These are phyloP conservation scores for Phycodurus eques DNA, from an alignment of 2,113 vertebrate species.

Conservation along the genomic window DNA sequence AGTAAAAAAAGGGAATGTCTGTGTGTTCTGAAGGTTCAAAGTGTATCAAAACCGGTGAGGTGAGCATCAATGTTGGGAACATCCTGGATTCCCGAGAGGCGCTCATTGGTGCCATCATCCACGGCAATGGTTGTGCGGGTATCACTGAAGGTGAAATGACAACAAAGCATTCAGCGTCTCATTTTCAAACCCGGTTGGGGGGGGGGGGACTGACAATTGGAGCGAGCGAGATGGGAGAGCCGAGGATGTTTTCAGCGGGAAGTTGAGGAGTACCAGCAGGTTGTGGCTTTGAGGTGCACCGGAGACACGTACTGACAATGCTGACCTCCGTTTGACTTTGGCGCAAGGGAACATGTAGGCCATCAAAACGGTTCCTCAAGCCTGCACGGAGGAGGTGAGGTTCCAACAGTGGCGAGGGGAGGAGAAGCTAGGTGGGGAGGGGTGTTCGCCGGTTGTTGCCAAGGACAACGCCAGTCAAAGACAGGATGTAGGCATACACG, in stretches of 20 bases:
- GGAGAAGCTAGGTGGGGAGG: slow-evolving; percentile 1
- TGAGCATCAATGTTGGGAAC: background rate
- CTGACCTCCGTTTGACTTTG: slow-evolving; percentile 8
- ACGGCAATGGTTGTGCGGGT: background rate
- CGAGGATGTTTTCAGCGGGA: slow-evolving; percentile 5
- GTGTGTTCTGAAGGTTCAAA: background rate
- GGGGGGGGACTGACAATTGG: slow-evolving; percentile 13
- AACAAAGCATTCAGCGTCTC: slow-evolving; percentile 30
- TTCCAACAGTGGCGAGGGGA: slow-evolving; percentile 12
- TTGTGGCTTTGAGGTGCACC: slow-evolving; percentile 28
- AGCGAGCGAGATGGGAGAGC: background rate
- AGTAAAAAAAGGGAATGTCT: background rate
- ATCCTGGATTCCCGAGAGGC: background rate
- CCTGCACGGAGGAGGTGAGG: slow-evolving; percentile 10
- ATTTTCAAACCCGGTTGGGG: slow-evolving; percentile 18
- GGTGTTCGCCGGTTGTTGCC: slow-evolving; percentile 50
- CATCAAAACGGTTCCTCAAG: slow-evolving; percentile 43
- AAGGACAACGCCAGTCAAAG: slow-evolving; percentile 48
- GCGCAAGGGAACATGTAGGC: slow-evolving; percentile 26
- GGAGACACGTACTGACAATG: slow-evolving; percentile 19
- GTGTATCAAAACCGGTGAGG: background rate
- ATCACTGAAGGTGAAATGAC: slow-evolving; percentile 6
- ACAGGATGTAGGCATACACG: slow-evolving; percentile 33
- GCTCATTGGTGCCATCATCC: slow-evolving; percentile 22
- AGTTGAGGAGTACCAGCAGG: slow-evolving; percentile 8